Evolutionary conservation across 2,113 vertebrate species (phyloP), one percentile per base, ranked within the genome.

Genomic region (Corythornis madagascariensis): DNA sequence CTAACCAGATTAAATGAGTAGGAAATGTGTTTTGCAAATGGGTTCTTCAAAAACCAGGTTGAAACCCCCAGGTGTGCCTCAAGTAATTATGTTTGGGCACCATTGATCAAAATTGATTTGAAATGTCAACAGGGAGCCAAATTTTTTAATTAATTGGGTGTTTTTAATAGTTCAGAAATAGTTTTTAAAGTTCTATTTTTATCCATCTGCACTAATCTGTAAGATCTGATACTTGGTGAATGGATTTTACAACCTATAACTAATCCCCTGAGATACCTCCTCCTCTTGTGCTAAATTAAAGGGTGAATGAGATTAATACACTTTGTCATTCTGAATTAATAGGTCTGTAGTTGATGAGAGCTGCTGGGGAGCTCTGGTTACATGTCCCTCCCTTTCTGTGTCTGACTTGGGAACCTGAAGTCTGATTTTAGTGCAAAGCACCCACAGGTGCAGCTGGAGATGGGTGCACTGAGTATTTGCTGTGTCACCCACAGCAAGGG

Each of bases 261-360:
- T 70, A 85, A 85, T 85, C 64, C 38, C 43, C 66, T 60, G 92
- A 86, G 59, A 63, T 76, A 66, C 6, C 17, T 11, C 19, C 33
- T 89, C 17, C 42, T 90, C 73, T 67, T 45, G 55, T 81, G 60
- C 87, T 89, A 84, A 89, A 66, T 87, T 87, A 90, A 94, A 85
- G 59, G 47, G 79, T 60, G 74, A 92, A 83, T 79, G 59, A 79
- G 47, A 87, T 85, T 55, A 78, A 50, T 76, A 47, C 33, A 70
- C 33, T 76, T 82, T 40, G 26, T 61, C 43, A 35, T 94, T 59
- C 59, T 83, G 74, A 84, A 84, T 55, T 61, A 79, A 75, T 4
- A 82, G 71, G 56, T 42, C 47, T 38, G 45, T 12, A 38, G 70
- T 31, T 80, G 48, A 77, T 53, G 50, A 77, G 83, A 93, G 40